phyloP scores from a whole-genome alignment of 2,888 invertebrate species.

The Diachrysia chrysitis region DNA sequence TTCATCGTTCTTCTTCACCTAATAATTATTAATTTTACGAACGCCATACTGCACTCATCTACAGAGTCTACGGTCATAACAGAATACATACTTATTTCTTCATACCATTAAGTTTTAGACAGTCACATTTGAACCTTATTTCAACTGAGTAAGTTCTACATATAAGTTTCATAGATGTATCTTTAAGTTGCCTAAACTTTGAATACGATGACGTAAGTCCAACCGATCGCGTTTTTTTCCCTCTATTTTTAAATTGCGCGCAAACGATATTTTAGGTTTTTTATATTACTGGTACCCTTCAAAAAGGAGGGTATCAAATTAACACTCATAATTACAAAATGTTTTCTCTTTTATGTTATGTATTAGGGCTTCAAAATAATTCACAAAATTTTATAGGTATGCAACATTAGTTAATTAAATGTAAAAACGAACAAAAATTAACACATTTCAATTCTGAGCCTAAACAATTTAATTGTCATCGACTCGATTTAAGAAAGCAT shows the following conservation, averaged over 20 bases:
- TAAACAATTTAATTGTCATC: no score
- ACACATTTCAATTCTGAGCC: no score
- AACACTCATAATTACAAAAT: no score
- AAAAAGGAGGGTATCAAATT: no score
- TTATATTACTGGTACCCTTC: no score
- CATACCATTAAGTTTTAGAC: background rate
- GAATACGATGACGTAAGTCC: conserved; percentile 43
- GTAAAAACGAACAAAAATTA: no score
- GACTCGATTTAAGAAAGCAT: no score
- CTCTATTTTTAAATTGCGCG: conserved; percentile 52
- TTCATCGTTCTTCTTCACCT: no score
- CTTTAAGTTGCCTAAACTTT: conserved; percentile 3
- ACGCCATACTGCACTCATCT: conserved; percentile 53
- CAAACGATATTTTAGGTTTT: conserved; percentile 2
- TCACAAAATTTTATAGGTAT: no score
- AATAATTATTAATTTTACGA: conserved; percentile 41
- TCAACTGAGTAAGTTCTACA: conserved; percentile 5
- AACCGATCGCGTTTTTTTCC: conserved; percentile 48
- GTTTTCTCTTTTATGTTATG: no score
- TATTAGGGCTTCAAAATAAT: no score
- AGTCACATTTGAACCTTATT: conserved; percentile 26
- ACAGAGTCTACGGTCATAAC: conserved; percentile 43
- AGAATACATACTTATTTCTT: conserved; percentile 26
- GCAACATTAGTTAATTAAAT: no score
- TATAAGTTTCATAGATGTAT: conserved; percentile 12